Evolutionary conservation across 2,888 invertebrate species (phyloP).

Genomic region (Sphaerophoria taeniata): DNA sequence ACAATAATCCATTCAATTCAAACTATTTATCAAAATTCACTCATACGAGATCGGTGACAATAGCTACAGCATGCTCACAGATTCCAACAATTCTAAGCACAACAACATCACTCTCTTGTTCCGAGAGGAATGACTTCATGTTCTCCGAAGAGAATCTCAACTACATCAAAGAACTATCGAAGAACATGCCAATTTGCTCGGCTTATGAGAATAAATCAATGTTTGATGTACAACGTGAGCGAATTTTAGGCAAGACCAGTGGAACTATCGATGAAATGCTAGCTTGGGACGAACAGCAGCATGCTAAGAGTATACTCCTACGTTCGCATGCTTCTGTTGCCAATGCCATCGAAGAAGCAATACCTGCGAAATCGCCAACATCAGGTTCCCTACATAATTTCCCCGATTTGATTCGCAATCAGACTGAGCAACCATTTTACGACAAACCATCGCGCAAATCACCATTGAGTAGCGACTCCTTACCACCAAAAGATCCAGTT

Average conservation of each 20-base stretch:
- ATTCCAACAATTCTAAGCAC: constrained; percentile 63
- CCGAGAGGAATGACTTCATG: constrained; percentile 77
- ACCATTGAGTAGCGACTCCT: constrained; percentile 29
- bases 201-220: constrained; percentile 82
- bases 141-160: constrained; percentile 82
- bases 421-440: constrained; percentile 65
- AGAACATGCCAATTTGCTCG: constrained; percentile 82
- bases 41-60: constrained; percentile 52
- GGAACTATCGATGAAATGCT: constrained; percentile 79
- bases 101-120: constrained; percentile 70
- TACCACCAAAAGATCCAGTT: neutral
- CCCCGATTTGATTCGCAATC: constrained; percentile 66
- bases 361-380: constrained; percentile 38
- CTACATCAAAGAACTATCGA: constrained; percentile 82
- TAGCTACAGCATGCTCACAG: constrained; percentile 54
- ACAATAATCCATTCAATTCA: constrained; percentile 50
- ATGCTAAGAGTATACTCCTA: constrained; percentile 77
- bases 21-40: constrained; percentile 48
- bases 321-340: constrained; percentile 69
- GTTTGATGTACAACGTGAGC: constrained; percentile 78
- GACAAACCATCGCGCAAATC: constrained; percentile 43
- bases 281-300: constrained; percentile 78
- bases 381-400: constrained; percentile 61
- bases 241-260: constrained; percentile 73
- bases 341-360: constrained; percentile 4